phyloP scores from a whole-genome alignment of 2,888 invertebrate genomes.

The Folsomia manolachei region DNA sequence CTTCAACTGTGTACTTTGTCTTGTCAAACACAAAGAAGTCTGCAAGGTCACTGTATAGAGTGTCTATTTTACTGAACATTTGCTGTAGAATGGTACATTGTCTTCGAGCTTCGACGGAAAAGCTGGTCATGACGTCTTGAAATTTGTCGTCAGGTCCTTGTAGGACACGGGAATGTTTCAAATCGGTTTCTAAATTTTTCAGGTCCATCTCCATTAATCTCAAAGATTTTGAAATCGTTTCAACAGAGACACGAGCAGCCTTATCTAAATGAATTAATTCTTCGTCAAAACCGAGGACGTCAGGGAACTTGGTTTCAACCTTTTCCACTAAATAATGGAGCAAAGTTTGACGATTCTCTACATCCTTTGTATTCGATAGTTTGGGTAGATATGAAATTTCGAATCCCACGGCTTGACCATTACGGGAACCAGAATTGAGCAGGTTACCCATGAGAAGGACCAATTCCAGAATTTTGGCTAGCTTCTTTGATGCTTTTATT shows the following conservation, averaged over 20 bases:
- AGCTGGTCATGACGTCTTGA: conserved; percentile 79
- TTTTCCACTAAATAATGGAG: conserved; percentile 87
- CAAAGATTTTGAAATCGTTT: conserved; percentile 74
- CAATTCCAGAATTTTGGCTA: conserved; percentile 83
- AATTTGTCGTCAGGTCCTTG: conserved; percentile 78
- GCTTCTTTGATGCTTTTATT: conserved; percentile 81
- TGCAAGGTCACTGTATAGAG: conserved; percentile 74
- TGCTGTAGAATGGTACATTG: conserved; percentile 85
- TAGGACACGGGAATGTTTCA: conserved; percentile 77
- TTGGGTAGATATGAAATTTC: conserved; percentile 95
- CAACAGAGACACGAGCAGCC: conserved; percentile 81
- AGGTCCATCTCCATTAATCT: conserved; percentile 84
- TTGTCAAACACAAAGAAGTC: conserved; percentile 91
- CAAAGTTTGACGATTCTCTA: conserved; percentile 86
- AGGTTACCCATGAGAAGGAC: conserved; percentile 90
- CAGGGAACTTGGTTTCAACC: conserved; percentile 83
- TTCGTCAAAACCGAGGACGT: conserved; percentile 75
- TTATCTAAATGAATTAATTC: conserved; percentile 87
- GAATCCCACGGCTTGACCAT: conserved; percentile 91
- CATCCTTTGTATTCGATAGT: conserved; percentile 85
- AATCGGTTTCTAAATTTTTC: conserved; percentile 82
- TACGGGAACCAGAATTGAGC: conserved; percentile 92
- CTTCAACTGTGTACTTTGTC: conserved; percentile 89
- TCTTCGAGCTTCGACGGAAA: conserved; percentile 75
- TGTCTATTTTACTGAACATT: conserved; percentile 92